Evolutionary conservation across 2,888 invertebrate genomes (phyloP), one percentile per base, ranked within the genome.

Genomic region (Eremobia ochroleuca): DNA sequence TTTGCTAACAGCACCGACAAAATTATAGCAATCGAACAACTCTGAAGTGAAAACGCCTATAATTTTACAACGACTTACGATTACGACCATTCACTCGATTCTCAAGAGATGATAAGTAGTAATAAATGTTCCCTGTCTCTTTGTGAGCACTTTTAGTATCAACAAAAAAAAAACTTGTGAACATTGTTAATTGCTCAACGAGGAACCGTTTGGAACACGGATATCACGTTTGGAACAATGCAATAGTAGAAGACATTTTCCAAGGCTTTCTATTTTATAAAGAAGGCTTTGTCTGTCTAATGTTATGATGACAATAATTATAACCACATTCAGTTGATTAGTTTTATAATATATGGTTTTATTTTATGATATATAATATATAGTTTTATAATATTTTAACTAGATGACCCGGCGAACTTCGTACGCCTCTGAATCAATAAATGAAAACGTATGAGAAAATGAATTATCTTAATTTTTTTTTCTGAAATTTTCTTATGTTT

Each of bases 171-270:
- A 76, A 76, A 77, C 64, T 69, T 75, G 59, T 49, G 73, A 79
- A 83, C 62, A 78, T 83, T 69, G 43, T 76, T 74, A 77, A 81
- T 80, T 70, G 66, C 59, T 58, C 37, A 77, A 77, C 62, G 43
- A 76, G 66, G 74, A 80, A 79, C 72, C 40, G 18, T 25, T 78
- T 76, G 46, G 58, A 74, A 85, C 75, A 80, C n/a, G n/a, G n/a
- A n/a, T n/a, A n/a, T n/a, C n/a, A n/a, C 37, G 13, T n/a, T 79
- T 76, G 49, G 59, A 74, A 86, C 75, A 86, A 86, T 85, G 55
- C 69, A 72, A 49, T 72, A 59, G 65, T 67, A n/a, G 61, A 73
- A 74, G 81, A 64, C 74, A n/a, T 81, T 76, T 73, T 70, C 61
- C 13, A 55, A 21, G 64, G 18, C 69, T 82, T 77, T 84, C 81